phyloP scores from a whole-genome alignment of 1,140 invertebrate genomes.

The Drosophila parabipectinata region DNA sequence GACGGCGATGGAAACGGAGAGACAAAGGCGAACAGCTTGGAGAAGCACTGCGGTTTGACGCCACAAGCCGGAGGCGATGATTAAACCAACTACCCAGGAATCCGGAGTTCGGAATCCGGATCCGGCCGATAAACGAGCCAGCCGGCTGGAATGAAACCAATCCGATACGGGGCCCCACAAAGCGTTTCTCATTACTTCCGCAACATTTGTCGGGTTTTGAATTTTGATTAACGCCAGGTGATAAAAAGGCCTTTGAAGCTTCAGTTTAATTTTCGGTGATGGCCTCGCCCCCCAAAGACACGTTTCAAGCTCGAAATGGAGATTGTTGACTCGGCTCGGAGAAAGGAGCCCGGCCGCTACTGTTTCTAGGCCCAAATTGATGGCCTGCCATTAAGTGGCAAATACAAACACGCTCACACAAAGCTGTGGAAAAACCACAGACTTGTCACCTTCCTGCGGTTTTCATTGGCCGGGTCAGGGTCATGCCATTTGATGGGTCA shows the following conservation, averaged over 20 bases:
- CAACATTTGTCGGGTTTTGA: constrained; percentile 53
- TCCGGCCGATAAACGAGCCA: constrained; percentile 34
- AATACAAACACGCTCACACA: constrained; percentile 26
- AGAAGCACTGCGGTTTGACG: constrained; percentile 48
- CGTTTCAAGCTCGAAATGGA: constrained; percentile 47
- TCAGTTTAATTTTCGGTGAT: constrained; percentile 50
- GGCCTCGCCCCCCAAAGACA: constrained; percentile 15
- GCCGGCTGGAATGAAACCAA: constrained; percentile 33
- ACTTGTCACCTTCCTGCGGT: constrained; percentile 45
- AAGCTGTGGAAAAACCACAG: constrained; percentile 50
- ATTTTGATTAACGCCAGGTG: constrained; percentile 67
- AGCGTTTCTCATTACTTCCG: constrained; percentile 70
- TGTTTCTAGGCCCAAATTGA: constrained; percentile 47
- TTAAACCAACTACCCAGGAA: constrained; percentile 50
- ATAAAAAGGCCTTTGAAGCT: constrained; percentile 63
- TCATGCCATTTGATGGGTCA: constrained; percentile 6
- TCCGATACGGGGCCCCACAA: constrained; percentile 37
- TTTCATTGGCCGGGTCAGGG: constrained; percentile 23
- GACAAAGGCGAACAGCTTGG: not conserved
- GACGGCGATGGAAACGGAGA: not conserved
- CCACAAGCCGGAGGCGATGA: constrained; percentile 36
- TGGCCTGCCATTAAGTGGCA: constrained; percentile 63
- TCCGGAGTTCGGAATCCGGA: constrained; percentile 8
- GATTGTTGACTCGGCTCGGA: constrained; percentile 25
- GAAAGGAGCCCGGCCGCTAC: not conserved